Conservation (phyloP, 2,797 vertebrate genomes). For the Gymnocypris eckloni region DNA sequence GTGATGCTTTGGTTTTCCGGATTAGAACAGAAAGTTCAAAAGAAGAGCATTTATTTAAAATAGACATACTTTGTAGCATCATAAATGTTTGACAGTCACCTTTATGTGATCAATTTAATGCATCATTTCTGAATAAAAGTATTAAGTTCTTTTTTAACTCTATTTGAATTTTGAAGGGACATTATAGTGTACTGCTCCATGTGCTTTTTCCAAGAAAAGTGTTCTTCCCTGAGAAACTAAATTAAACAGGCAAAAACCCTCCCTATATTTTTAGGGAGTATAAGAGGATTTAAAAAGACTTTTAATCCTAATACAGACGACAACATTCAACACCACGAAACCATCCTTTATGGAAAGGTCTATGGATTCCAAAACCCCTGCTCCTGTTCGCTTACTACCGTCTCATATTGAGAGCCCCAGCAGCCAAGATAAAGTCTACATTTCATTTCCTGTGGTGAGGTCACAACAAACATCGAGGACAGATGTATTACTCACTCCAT, state of each 20-base stretch:
- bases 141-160: not conserved
- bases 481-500: slow-evolving; percentile 46
- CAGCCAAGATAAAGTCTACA: slow-evolving; percentile 52
- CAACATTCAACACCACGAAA: not conserved
- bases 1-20: not conserved
- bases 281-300: slow-evolving; percentile 29
- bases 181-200: not conserved
- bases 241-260: slow-evolving; percentile 21
- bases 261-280: slow-evolving; percentile 14
- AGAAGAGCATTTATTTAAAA: no score
- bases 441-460: slow-evolving; percentile 60
- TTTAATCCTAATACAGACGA: slow-evolving; percentile 28
- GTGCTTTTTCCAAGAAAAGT: not conserved
- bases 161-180: not conserved
- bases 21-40: not conserved
- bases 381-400: not conserved
- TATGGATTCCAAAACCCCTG: slow-evolving; percentile 10
- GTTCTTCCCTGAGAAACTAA: slow-evolving; percentile 27
- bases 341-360: slow-evolving; percentile 3
- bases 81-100: not conserved
- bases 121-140: not conserved
- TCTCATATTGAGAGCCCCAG: slow-evolving; percentile 21
- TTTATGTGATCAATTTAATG: not conserved
- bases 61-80: not conserved
- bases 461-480: slow-evolving; percentile 48